Base-by-base conservation (phyloP, 2,113 vertebrate species). In the Tretioscincus oriximinensis region DNA sequence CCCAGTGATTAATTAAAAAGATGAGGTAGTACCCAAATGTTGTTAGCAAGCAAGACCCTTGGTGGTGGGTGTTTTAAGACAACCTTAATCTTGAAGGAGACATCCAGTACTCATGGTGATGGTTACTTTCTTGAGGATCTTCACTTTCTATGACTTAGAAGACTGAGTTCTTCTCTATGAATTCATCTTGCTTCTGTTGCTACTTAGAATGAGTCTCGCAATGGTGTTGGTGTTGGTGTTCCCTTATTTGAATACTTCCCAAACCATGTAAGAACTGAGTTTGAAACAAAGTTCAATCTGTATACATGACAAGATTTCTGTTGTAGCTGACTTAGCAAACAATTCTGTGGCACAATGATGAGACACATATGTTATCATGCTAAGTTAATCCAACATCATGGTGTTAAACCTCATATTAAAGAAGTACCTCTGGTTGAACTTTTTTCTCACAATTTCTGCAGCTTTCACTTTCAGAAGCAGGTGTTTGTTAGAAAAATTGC, bases 1-100 rank as follows among this genome's bases (percentile, higher is more conserved):
- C 67, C 96, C 11, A 31, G 92, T 92, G 97, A 87, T 96, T 97
- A 97, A 97, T 98, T 98, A 97, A 94, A 91, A 87, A 89, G 87
- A 93, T 94, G 90, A 96, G 92, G 81, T 90, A 88, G 88, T 88
- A 75, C 83, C 92, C 81, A 83, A 86, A 92, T 88, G 89, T 90
- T 92, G 65, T 85, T 45, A 91, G 80, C 76, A 90, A 91, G 84
- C 29, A 87, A 86, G 91, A 92, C 85, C 81, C 88, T 81, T 90
- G 76, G 80, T 41, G 3, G 63, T 77, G 21, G 21, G 35, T 31
- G 28, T 31, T 8, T 31, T 76, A 24, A 16, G n/a, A 49, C 4
- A 28, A 77, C 26, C 24, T 9, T 9, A 63, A 22, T 24, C 26
- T 2, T 67, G 67, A 31, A 31, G 61, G 20, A 31, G n/a, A 45